Evolutionary conservation across 2,113 vertebrate species (phyloP).

Genomic region (Nanger granti): DNA sequence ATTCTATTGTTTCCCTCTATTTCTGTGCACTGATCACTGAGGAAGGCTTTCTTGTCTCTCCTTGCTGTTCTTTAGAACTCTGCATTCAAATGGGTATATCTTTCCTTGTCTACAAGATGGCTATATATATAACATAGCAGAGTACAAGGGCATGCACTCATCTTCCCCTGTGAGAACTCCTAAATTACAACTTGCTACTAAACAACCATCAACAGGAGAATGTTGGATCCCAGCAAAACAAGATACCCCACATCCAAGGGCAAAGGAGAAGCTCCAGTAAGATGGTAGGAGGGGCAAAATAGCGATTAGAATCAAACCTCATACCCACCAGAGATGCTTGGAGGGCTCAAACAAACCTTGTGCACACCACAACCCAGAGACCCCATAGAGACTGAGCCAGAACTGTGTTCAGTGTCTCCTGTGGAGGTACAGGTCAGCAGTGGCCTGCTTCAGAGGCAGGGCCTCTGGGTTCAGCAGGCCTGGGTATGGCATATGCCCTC

Average conservation of each 20-base stretch:
- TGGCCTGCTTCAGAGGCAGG: not conserved
- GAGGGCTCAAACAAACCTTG: not conserved
- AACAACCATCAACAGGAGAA: not conserved
- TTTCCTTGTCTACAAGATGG: not conserved
- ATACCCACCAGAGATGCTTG: not conserved
- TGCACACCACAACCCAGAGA: not conserved
- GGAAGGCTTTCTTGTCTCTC: not conserved
- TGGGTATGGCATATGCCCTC: not conserved
- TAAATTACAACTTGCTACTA: not conserved
- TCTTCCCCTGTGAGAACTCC: not conserved
- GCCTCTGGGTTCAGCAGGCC: not conserved
- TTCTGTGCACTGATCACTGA: not conserved
- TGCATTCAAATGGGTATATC: not conserved
- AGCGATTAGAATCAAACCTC: not conserved
- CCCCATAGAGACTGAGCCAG: not conserved
- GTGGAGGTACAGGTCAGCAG: not conserved
- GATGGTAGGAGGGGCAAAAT: not conserved
- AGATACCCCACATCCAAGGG: not conserved
- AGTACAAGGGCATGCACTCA: not conserved
- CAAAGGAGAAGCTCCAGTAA: not conserved
- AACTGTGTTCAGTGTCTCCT: not conserved
- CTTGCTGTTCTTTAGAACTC: not conserved
- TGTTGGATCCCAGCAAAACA: not conserved
- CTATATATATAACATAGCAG: not conserved
- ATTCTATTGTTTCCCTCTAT: not conserved